Evolutionary conservation across 2,888 invertebrate species (phyloP), one percentile per base, ranked within the genome.

Genomic region (Crossocerus cetratus): DNA sequence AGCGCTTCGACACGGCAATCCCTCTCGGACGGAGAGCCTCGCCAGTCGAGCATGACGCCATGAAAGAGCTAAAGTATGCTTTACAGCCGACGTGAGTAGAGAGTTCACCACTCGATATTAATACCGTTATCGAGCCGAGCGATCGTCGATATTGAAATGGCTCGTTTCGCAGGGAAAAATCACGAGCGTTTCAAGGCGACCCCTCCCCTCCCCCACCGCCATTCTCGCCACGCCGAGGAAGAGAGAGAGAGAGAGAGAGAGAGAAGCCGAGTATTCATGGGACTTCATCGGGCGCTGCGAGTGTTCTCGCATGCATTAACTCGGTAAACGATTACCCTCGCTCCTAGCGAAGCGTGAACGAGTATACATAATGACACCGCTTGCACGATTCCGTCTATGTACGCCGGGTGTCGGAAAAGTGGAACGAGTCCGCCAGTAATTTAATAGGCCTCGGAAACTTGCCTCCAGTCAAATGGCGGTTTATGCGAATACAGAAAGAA

Each of bases 61-160:
- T 32, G 8, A 32, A 32, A 32, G 32, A 32, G 32, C 32, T 32
- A 32, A 32, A 32, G 32, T 32, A 32, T 32, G 32, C 32, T 32
- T 32, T 32, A 32, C 32, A 32, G 32, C 32, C 32, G 32, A 32
- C 54, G 58, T 62, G 60, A 71, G 49, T 62, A 59, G 32, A 32
- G 32, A 32, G 60, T 65, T n/a, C 4, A 18, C 1, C n/a, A 55
- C 45, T 45, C 57, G 65, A 44, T 49, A 49, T 49, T 16, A 53
- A 64, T 71, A 68, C 72, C 76, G 72, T 79, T 78, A 79, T 13
- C n/a, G 66, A 55, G 45, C 55, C 21, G 42, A 54, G 65, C 32
- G 42, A 60, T 49, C 45, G 44, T 32, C 20, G 20, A 13, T 23
- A 49, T 61, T 56, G 22, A 42, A 53, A 32, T 43, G 23, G 0